Evolutionary conservation across 2,113 vertebrate species (phyloP).

Genomic region (Epinephelus lanceolatus): DNA sequence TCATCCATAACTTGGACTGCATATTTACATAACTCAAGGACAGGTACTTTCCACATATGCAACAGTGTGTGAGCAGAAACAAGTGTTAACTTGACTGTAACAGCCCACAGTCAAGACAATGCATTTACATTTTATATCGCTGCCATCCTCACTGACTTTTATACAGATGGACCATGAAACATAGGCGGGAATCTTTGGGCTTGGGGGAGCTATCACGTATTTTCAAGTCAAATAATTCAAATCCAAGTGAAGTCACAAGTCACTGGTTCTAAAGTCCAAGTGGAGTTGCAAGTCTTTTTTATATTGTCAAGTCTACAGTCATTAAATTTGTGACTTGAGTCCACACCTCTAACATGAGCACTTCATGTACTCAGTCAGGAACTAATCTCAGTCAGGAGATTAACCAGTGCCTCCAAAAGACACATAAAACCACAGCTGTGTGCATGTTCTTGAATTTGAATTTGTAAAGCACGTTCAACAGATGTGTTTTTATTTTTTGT

Average conservation of each 20-base stretch:
- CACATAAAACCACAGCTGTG: background rate
- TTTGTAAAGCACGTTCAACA: conserved; percentile 8
- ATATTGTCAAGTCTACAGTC: too few relatives aligned
- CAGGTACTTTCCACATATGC: conserved; percentile 32
- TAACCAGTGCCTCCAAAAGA: conserved; percentile 20
- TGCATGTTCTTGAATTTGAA: background rate
- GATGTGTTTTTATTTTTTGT: background rate
- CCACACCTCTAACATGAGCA: background rate
- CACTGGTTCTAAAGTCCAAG: too few relatives aligned
- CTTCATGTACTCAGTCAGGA: conserved; percentile 5
- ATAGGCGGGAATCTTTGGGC: too few relatives aligned
- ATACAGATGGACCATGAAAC: background rate
- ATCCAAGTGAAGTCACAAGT: too few relatives aligned
- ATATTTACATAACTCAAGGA: conserved; percentile 15
- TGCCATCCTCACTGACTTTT: conserved; percentile 3
- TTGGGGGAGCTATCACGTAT: too few relatives aligned
- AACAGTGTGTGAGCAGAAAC: background rate
- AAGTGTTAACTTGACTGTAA: conserved; percentile 45
- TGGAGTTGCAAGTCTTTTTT: too few relatives aligned
- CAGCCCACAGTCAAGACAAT: conserved; percentile 15
- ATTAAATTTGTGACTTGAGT: too few relatives aligned
- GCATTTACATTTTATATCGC: conserved; percentile 15
- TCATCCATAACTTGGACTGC: conserved; percentile 12
- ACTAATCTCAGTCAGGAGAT: too few relatives aligned
- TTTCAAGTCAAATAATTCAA: too few relatives aligned